phyloP scores from a whole-genome alignment of 2,113 vertebrate species.

The Reinhardtius hippoglossoides region DNA sequence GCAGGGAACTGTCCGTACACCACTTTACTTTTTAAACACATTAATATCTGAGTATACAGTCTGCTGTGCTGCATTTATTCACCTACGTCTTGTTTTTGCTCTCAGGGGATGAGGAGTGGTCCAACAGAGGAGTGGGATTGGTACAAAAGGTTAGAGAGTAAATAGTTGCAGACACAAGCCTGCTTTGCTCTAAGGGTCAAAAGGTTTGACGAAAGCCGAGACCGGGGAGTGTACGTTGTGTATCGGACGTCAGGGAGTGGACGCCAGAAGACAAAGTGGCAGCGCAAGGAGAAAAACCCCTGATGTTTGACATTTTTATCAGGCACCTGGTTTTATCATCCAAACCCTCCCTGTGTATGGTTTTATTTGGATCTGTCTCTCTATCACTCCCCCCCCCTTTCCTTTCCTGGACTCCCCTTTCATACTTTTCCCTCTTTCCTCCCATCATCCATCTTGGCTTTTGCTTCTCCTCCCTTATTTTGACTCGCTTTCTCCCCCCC shows the following conservation, averaged over 20 bases:
- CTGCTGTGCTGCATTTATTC: slow-evolving; percentile 4
- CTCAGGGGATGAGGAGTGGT: slow-evolving; percentile 35
- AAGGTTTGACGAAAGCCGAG: slow-evolving; percentile 48
- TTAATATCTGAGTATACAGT: slow-evolving; percentile 29
- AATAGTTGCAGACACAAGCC: slow-evolving; percentile 55
- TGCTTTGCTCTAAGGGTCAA: slow-evolving; percentile 55
- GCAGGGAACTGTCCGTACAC: slow-evolving; percentile 22
- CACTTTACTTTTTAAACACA: slow-evolving; percentile 41
- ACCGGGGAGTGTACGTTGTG: slow-evolving; percentile 44
- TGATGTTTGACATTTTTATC: slow-evolving; percentile 75
- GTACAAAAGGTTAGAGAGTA: slow-evolving; percentile 46
- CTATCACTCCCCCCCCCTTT: slow-evolving; percentile 49
- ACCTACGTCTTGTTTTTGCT: slow-evolving; percentile 16
- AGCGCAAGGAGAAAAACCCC: slow-evolving; percentile 32
- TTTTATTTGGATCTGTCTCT: slow-evolving; percentile 75
- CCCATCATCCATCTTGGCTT: slow-evolving; percentile 71
- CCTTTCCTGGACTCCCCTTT: slow-evolving; percentile 36
- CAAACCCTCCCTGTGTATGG: slow-evolving; percentile 68
- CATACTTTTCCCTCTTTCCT: slow-evolving; percentile 58
- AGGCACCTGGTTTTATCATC: slow-evolving; percentile 84
- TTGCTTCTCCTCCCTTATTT: slow-evolving; percentile 70
- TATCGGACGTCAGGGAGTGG: slow-evolving; percentile 41
- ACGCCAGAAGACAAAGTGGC: slow-evolving; percentile 17
- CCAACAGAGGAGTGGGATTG: slow-evolving; percentile 26
- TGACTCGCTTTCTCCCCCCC: slow-evolving; percentile 42